Evolutionary conservation across 2,113 vertebrate species (phyloP).

Genomic region (Phaethon lepturus): DNA sequence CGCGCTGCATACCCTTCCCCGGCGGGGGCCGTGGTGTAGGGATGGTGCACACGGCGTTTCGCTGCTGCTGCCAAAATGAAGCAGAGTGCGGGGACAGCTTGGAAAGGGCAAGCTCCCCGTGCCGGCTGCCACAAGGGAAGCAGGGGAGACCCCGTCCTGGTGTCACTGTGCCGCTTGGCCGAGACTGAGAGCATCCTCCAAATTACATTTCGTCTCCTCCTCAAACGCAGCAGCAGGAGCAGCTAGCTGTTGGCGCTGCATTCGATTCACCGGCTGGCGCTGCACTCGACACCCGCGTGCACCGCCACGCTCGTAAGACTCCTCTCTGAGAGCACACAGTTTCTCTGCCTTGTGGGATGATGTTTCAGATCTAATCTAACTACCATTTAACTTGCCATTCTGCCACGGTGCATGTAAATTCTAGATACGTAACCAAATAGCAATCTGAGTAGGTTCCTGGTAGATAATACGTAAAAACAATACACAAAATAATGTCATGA

Average conservation of each 20-base stretch:
- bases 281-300: accelerated
- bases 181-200: not conserved
- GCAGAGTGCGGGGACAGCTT: not conserved
- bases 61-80: accelerated
- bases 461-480: not conserved
- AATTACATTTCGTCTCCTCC: not conserved
- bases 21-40: accelerated
- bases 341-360: not conserved
- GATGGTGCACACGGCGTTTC: accelerated
- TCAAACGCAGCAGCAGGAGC: not conserved
- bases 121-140: not conserved
- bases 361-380: not conserved
- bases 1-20: accelerated
- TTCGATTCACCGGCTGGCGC: not conserved
- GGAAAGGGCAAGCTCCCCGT: not conserved
- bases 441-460: not conserved
- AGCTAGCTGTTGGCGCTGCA: not conserved
- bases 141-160: not conserved
- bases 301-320: not conserved
- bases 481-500: not conserved
- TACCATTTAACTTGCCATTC: not conserved
- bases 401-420: not conserved
- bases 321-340: not conserved
- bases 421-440: not conserved
- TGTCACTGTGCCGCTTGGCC: not conserved